Base-by-base conservation (phyloP, 2,888 invertebrate species). In the Cephus pulcher region DNA sequence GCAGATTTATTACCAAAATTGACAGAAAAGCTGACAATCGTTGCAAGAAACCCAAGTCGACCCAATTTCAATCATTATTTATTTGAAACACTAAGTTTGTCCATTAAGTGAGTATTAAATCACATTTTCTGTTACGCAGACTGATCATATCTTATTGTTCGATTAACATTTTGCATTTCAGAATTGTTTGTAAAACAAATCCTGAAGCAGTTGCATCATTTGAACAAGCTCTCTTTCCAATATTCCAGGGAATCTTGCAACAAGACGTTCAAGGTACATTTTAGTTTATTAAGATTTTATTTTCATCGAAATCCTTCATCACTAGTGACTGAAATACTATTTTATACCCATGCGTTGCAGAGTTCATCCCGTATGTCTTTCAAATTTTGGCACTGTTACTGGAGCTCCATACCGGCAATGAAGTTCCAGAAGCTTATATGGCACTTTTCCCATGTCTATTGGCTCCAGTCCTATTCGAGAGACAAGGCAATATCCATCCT, bases 1-100 rank as follows among this genome's bases (percentile, higher is more conserved):
- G 95, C 94, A 35, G 94, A 95, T n/a, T 94, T 98, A 3, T 91
- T 99, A 81, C 96, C 97, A 0, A 96, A 97, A 88, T 93, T 99
- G 33, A 98, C 98, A 0, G 94, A 95, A 83, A 97, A 98, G 91
- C 92, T 99, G 73, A 92, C 95, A 6, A 92, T 94, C 68, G 98
- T 98, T 37, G 95, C 98, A 77, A 97, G 97, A 93, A 99, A 99
- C 93, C 97, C 99, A 0, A 97, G 97, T 87, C 97, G 98, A 87
- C 99, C 99, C 0, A 97, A 98, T 91, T 99, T 99, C 93, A 99
- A 99, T 93, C 99, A 99, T 91, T 99, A 97, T 92, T 93, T 99
- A 69, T 99, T 99, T 90, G 99, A 99, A 93, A 97, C 97, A 0
- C 93, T 99, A 70, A 97, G 98, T 35, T 93, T 99, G 73, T 95